Evolutionary conservation across 2,888 invertebrate genomes (phyloP).

Genomic region (Tiliacea citrago): DNA sequence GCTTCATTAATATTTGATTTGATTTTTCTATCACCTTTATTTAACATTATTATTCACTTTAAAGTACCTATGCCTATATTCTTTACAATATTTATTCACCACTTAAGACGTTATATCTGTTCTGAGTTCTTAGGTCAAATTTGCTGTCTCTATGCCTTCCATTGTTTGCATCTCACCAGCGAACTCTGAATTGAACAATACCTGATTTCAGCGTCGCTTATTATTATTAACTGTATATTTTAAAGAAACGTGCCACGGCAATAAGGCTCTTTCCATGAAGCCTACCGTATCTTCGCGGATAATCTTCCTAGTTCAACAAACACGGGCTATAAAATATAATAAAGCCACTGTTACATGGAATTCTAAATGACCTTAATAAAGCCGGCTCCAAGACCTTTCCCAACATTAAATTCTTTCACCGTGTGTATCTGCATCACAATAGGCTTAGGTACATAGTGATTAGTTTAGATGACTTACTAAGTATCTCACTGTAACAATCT

Average conservation of each 20-base stretch:
- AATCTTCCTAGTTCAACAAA: conserved; percentile 55
- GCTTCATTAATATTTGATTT: neutral
- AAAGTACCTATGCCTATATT: neutral
- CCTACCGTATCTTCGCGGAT: conserved; percentile 46
- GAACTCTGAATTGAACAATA: conserved; percentile 21
- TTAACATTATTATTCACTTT: neutral
- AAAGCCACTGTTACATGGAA: conserved; percentile 53
- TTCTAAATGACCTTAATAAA: conserved; percentile 67
- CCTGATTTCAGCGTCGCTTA: conserved; percentile 9
- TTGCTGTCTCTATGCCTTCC: neutral
- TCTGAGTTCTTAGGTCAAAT: neutral
- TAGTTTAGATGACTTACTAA: conserved; percentile 67
- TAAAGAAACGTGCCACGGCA: conserved; percentile 23
- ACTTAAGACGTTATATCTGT: neutral
- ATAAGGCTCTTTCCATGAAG: conserved; percentile 36
- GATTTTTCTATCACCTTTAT: neutral
- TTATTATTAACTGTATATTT: conserved; percentile 36
- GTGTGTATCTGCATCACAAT: conserved; percentile 70
- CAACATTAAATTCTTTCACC: conserved; percentile 69
- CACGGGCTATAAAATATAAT: conserved; percentile 56
- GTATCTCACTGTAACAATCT: conserved; percentile 61
- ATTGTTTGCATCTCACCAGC: conserved; percentile 5
- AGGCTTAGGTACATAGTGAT: conserved; percentile 68
- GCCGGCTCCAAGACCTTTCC: conserved; percentile 68
- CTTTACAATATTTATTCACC: conserved; percentile 1